Evolutionary conservation across 2,888 invertebrate genomes (phyloP), one percentile per base, ranked within the genome.

Genomic region (Meghimatium bilineatum): DNA sequence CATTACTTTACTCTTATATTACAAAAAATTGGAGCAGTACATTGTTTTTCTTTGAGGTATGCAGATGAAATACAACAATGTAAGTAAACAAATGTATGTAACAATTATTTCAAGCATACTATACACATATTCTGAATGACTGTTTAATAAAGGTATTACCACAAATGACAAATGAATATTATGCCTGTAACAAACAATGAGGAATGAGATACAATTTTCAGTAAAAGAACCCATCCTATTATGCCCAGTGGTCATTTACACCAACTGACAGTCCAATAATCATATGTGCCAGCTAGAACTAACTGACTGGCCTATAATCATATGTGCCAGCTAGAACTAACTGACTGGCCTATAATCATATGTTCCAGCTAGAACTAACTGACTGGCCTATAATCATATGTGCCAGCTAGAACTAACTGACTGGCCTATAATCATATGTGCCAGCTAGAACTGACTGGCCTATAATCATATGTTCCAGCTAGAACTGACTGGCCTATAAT

Each of bases 21-120:
- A 71, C 26, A 38, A 38, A 71, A 71, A 20, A 71, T 17, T 71
- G 8, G 26, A 36, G 36, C 44, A 44, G 44, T 44, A 72, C 72
- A 72, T 36, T 38, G n/a, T n/a, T n/a, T n/a, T n/a, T n/a, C 38
- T n/a, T 14, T 49, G 72, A 72, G 72, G 72, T 72, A 72, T 44
- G 1, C 6, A 8, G 44, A 44, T 23, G 14, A 72, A 38, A 72
- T n/a, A 44, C 44, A 72, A 29, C n/a, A 44, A 72, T n/a, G 29
- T 29, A 72, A 72, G 44, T 44, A 44, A 44, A 72, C n/a, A 72
- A 26, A n/a, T n/a, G 12, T 29, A 44, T 38, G 29, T 66, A 66
- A 66, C 5, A 66, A n/a, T 44, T 26, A 44, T 44, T 29, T 26
- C 23, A 26, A 3, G 17, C 26, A 38, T 72, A 71, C 38, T 71